Evolutionary conservation across 64 coral and sea anemone genomes (phyloP).

Genomic region (Montipora foliosa): DNA sequence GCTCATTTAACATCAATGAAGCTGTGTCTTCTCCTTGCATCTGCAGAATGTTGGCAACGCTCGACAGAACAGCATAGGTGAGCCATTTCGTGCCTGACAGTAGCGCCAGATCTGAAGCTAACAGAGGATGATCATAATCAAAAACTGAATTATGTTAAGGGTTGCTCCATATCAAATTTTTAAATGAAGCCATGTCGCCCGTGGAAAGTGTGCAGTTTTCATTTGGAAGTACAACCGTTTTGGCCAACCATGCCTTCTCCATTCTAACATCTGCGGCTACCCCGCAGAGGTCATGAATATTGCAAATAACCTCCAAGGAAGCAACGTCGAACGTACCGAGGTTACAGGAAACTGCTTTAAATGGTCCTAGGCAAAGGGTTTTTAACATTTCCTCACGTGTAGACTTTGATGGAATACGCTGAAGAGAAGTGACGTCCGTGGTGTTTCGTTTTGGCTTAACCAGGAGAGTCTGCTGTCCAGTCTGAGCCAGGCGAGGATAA

Average conservation of each 20-base stretch:
- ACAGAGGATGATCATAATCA: slow-evolving; percentile 27
- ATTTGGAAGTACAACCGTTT: slow-evolving; percentile 36
- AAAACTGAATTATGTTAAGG: slow-evolving; percentile 28
- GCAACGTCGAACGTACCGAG: slow-evolving; percentile 2
- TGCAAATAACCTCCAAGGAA: not conserved
- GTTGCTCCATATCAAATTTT: slow-evolving; percentile 22
- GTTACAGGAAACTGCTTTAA: slow-evolving; percentile 2
- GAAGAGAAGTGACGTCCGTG: slow-evolving; percentile 26
- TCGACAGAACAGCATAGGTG: not conserved
- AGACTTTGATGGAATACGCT: slow-evolving; percentile 25
- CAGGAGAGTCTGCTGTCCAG: slow-evolving; percentile 32
- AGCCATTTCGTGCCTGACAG: slow-evolving; percentile 49
- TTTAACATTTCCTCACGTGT: slow-evolving; percentile 8
- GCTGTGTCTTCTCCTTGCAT: not conserved
- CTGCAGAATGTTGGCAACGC: slow-evolving; percentile 21
- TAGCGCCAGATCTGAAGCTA: slow-evolving; percentile 56
- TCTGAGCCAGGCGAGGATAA: slow-evolving; percentile 22
- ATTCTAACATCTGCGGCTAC: not conserved
- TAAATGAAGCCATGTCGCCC: slow-evolving; percentile 2
- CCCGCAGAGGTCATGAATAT: slow-evolving; percentile 20
- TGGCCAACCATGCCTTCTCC: slow-evolving; percentile 10
- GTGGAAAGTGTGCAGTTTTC: slow-evolving; percentile 32
- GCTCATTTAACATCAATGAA: slow-evolving; percentile 58
- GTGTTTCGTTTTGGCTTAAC: slow-evolving; percentile 1
- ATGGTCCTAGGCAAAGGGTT: not conserved